Conservation (phyloP, 1,140 invertebrate genomes). For the Neodiprion pinetum region DNA sequence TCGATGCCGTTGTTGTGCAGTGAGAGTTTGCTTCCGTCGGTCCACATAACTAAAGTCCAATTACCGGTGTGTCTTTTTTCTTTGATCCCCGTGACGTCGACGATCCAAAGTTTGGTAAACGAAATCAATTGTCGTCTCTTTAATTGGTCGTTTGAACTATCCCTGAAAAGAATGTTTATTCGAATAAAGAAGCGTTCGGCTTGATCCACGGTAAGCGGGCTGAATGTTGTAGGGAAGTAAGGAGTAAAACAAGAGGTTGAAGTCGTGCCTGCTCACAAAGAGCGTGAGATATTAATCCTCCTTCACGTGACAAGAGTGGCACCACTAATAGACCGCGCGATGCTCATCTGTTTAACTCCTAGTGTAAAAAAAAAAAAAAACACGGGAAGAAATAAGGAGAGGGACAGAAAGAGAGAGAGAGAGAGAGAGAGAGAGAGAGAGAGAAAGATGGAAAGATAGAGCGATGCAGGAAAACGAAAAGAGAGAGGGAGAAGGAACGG, state of each 20-base stretch:
- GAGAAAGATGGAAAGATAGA: slow-evolving; percentile 25
- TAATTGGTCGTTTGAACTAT: no score
- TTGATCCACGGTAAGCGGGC: neutral
- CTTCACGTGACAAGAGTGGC: slow-evolving; percentile 42
- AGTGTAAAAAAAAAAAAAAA: slow-evolving; percentile 17
- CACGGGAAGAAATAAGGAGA: slow-evolving; percentile 14
- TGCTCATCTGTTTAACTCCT: slow-evolving; percentile 47
- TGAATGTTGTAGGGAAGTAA: neutral
- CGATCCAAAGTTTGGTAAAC: no score
- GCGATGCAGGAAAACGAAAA: neutral
- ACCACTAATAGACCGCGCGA: slow-evolving; percentile 58
- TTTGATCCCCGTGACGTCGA: no score
- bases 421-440: slow-evolving; percentile 10
- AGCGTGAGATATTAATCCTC: slow-evolving; percentile 51
- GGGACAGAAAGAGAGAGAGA: slow-evolving; percentile 18
- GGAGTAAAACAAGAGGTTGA: neutral
- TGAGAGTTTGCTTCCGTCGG: no score
- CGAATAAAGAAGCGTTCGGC: no score
- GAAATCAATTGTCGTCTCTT: no score
- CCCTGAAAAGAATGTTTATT: no score
- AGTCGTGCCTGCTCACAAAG: slow-evolving; percentile 11
- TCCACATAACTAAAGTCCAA: no score
- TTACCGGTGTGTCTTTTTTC: no score
- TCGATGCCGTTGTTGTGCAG: no score
- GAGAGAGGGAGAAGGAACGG: slow-evolving; percentile 17